Base-by-base conservation (phyloP, 1,140 invertebrate genomes). In the Zaprionus africanus region DNA sequence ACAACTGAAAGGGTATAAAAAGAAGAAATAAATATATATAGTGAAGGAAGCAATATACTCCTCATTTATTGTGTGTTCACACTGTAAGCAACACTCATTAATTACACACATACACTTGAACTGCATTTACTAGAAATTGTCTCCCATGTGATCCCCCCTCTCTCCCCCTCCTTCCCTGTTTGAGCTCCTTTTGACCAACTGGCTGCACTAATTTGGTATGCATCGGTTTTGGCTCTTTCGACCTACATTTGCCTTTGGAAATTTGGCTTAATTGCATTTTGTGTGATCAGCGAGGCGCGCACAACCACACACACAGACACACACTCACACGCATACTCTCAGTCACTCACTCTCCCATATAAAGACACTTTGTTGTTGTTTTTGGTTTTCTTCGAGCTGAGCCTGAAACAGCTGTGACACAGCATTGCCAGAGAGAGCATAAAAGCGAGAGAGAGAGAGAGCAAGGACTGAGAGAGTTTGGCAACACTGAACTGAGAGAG, bases 351-450 rank as follows among this genome's bases (percentile, higher is more conserved):
- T 22, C 46, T 22, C 19, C 1, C 19, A 24, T 19, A 11, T 4
- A 51, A 1, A 6, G 2, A 24, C 19, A 24, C 24, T 19, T 51
- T 17, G 4, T 17, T 19, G 22, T 59, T 41, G 36, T 41, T 22
- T n/a, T n/a, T n/a, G n/a, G n/a, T n/a, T n/a, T n/a, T n/a, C 15
- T 43, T 24, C 22, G 46, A 19, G 46, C 46, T 12, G 28, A 7
- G n/a, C 22, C 36, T 59, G 76, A 72, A 83, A 83, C 81, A 83
- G 81, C 71, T 83, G 81, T 56, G 53, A 17, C n/a, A 17, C 41
- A 17, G 41, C n/a, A 17, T 17, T 17, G n/a, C 3, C 41, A 46
- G 41, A 26, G 60, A 28, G 46, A 26, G 63, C n/a, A 46, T 28
- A 60, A 9, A 9, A 28, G 28, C 28, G 36, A 65, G 24, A 46